Percentiles rank a stretch among this genome's conserved stretches.
Conservation (phyloP, 1,140 invertebrate species). For the Centruroides vittatus region DNA sequence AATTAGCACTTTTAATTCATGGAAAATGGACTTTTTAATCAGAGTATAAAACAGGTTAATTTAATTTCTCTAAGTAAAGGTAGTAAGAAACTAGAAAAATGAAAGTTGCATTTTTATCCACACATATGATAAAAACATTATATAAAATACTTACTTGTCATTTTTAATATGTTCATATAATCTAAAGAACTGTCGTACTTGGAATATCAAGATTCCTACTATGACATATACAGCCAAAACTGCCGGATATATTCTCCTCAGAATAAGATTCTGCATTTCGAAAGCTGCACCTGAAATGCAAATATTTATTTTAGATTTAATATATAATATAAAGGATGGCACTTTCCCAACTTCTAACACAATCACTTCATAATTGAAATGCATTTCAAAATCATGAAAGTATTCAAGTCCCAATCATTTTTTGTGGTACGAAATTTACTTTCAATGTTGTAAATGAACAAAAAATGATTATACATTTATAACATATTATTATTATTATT, state of each 20-base stretch:
- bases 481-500: too few species aligned
- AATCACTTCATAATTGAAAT: not conserved
- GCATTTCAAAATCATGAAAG: not conserved
- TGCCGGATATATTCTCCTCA: conserved; percentile 81
- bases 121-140: too few species aligned
- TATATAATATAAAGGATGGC: not conserved
- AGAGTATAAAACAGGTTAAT: too few species aligned
- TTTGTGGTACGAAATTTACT: too few species aligned
- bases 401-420: too few species aligned
- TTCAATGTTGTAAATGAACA: too few species aligned
- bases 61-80: too few species aligned
- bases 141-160: conserved; percentile 58
- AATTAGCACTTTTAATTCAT: too few species aligned
- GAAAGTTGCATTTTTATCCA: too few species aligned
- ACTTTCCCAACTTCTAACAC: not conserved
- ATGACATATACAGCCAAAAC: conserved; percentile 54
- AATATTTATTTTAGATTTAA: not conserved
- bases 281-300: conserved; percentile 42
- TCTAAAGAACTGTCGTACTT: conserved; percentile 80
- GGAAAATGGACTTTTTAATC: too few species aligned
- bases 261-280: conserved; percentile 57
- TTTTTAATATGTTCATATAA: conserved; percentile 98
- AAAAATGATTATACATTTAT: too few species aligned
- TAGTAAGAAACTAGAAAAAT: too few species aligned
- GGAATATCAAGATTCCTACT: conserved; percentile 50